Conservation (phyloP, 2,888 invertebrate species). For the Allolobophora icterica region DNA sequence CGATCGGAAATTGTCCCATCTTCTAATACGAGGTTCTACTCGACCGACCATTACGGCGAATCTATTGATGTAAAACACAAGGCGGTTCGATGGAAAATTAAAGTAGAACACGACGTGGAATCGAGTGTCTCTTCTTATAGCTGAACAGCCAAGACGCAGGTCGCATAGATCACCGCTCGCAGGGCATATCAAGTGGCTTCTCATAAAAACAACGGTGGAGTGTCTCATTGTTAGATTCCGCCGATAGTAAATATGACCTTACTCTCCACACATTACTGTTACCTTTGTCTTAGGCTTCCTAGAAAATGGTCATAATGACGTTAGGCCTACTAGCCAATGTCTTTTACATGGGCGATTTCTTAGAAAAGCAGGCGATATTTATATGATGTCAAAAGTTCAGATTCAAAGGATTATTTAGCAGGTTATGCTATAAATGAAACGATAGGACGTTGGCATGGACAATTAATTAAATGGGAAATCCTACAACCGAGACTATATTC, state of each 20-base stretch:
- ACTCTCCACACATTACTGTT: background rate
- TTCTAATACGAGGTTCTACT: background rate
- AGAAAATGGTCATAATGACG: background rate
- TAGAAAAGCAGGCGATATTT: background rate
- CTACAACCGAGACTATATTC: background rate
- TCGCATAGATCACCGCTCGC: background rate
- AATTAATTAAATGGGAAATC: background rate
- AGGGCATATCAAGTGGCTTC: background rate
- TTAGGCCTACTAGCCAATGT: background rate
- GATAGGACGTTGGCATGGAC: background rate
- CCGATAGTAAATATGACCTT: background rate
- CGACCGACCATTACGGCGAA: no score
- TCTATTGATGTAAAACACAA: background rate
- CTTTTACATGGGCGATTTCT: background rate
- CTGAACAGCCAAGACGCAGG: background rate
- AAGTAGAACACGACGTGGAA: background rate
- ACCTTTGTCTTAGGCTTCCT: background rate
- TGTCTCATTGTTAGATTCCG: background rate
- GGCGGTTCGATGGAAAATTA: background rate
- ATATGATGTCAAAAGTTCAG: background rate
- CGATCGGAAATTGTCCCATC: background rate
- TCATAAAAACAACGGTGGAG: no score
- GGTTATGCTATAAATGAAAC: background rate
- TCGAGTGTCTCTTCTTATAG: background rate
- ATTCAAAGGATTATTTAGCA: background rate